Percentiles rank a stretch among this genome's conserved stretches.
These are phyloP conservation scores for Fukomys damarensis DNA, from an alignment of 2,113 vertebrate genomes.

Conservation along the genomic window DNA sequence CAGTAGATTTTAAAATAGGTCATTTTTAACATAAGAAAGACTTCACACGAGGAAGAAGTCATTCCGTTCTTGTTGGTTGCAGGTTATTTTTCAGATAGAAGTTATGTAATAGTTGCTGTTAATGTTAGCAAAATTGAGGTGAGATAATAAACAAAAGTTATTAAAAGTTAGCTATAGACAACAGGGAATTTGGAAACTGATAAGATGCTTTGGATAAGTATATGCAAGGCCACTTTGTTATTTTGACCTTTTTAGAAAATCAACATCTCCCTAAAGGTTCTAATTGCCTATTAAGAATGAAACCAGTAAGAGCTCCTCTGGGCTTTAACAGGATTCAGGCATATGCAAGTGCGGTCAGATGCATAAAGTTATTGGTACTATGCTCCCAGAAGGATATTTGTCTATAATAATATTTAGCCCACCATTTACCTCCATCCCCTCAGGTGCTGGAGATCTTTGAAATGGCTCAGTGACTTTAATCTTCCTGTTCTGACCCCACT, in stretches of 20 bases:
- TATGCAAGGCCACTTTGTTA: neutral
- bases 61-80: neutral
- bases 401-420: neutral
- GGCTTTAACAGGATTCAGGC: neutral
- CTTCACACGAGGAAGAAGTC: neutral
- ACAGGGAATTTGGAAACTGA: neutral
- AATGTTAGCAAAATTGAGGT: neutral
- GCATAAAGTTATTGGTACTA: neutral
- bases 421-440: neutral
- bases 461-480: neutral
- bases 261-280: neutral
- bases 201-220: neutral
- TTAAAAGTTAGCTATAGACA: neutral
- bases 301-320: neutral
- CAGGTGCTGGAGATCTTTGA: neutral
- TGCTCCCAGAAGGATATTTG: neutral
- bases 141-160: neutral
- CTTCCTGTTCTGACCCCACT: neutral
- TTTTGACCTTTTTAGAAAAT: neutral
- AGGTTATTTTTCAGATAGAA: slow-evolving; percentile 20
- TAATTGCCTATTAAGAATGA: neutral
- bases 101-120: neutral
- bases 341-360: neutral
- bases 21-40: neutral
- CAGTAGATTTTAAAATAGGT: neutral